Conservation (phyloP, 2,797 vertebrate genomes). For the Enteromius thamalakanensis region DNA sequence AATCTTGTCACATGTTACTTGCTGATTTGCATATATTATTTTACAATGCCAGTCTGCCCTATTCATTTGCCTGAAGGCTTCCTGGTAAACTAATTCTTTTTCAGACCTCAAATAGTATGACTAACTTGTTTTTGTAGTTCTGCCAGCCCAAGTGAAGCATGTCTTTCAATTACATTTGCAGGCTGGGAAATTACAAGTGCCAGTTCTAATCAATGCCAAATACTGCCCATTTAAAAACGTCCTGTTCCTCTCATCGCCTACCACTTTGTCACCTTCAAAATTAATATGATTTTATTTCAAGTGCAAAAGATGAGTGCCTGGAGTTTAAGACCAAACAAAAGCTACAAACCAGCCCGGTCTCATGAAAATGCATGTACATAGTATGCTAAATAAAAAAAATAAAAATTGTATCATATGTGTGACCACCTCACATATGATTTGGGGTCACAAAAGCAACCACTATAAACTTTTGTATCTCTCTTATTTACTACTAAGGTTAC, state of each 20-base stretch:
- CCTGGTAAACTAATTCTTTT: constrained; percentile 8
- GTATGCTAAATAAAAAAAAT: no score
- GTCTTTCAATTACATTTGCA: constrained; percentile 52
- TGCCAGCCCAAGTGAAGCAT: constrained; percentile 50
- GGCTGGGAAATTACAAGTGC: constrained; percentile 56
- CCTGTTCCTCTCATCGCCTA: constrained; percentile 44
- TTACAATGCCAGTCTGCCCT: neutral
- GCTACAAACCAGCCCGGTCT: neutral
- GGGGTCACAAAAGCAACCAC: no score
- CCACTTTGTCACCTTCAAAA: constrained; percentile 51
- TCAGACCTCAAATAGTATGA: constrained; percentile 20
- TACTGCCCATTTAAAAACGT: constrained; percentile 49
- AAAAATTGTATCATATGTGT: no score
- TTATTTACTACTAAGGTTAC: no score
- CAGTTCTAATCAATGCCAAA: constrained; percentile 53
- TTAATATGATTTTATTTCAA: constrained; percentile 48
- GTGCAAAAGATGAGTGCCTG: constrained; percentile 6
- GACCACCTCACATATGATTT: no score
- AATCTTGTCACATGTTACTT: neutral
- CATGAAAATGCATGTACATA: no score
- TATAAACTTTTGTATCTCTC: no score
- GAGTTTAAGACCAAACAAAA: neutral
- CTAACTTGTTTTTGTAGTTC: constrained; percentile 44
- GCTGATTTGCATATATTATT: constrained; percentile 19
- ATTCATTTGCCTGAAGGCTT: neutral